Evolutionary conservation across 2,797 vertebrate genomes (phyloP).

Genomic region (Sylvilagus floridanus): DNA sequence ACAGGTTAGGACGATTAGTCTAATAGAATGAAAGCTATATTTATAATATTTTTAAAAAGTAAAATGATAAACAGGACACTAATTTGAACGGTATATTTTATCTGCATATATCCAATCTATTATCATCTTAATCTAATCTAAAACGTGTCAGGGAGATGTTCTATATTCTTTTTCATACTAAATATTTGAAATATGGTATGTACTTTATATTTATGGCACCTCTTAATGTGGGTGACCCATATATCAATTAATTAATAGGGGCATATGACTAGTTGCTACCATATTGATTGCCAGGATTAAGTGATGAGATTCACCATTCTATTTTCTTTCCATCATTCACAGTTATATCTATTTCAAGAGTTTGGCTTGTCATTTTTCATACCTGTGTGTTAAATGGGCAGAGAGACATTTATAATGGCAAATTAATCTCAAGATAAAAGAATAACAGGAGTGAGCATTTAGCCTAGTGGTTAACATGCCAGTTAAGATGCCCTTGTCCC

Average conservation of each 20-base stretch:
- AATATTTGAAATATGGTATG: slow-evolving; percentile 29
- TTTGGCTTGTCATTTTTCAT: neutral
- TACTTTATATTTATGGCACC: neutral
- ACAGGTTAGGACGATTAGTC: neutral
- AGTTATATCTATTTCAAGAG: neutral
- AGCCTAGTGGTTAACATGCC: neutral
- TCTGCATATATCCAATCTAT: neutral
- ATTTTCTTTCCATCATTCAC: neutral
- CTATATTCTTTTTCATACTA: neutral
- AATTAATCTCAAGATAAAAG: neutral
- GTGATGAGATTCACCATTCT: neutral
- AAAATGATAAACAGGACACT: neutral
- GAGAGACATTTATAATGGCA: neutral
- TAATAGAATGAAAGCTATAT: neutral
- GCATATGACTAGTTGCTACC: too few relatives aligned
- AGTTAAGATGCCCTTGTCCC: too few relatives aligned
- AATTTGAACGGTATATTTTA: slow-evolving; percentile 32
- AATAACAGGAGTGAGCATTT: neutral
- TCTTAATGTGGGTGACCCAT: neutral
- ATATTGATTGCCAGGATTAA: neutral
- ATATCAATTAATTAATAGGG: neutral
- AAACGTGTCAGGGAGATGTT: neutral
- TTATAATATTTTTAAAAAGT: neutral
- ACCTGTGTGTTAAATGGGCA: neutral
- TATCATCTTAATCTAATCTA: neutral